These are phyloP conservation scores for Idaea dimidiata DNA, from an alignment of 2,888 invertebrate genomes.

Conservation along the genomic window DNA sequence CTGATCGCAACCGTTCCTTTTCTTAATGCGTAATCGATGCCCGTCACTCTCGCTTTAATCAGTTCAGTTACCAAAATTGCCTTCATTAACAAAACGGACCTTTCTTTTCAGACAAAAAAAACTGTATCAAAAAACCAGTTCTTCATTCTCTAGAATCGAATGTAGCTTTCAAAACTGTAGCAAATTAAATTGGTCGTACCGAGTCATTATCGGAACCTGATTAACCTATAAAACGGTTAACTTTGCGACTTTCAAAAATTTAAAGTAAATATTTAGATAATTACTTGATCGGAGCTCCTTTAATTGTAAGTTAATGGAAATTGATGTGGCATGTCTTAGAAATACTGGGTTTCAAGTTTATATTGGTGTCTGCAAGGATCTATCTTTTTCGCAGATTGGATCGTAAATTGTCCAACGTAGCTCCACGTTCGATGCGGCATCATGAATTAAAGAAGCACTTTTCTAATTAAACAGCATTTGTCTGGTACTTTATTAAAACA, in stretches of 20 bases:
- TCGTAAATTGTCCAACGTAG: conserved; percentile 39
- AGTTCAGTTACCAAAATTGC: conserved; percentile 61
- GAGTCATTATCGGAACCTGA: conserved; percentile 40
- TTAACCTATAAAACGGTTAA: conserved; percentile 28
- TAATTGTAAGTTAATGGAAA: conserved; percentile 35
- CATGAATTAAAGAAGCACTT: not conserved
- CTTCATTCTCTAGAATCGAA: conserved; percentile 51
- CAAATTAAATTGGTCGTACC: conserved; percentile 47
- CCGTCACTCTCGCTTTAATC: conserved; percentile 57
- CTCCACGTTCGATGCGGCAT: not conserved
- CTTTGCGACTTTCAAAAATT: not conserved
- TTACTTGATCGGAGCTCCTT: conserved; percentile 3
- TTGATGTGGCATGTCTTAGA: conserved; percentile 32
- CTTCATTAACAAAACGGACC: conserved; percentile 60
- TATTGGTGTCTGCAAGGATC: conserved; percentile 34
- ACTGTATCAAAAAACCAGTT: conserved; percentile 61
- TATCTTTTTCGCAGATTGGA: conserved; percentile 34
- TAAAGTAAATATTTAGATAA: not conserved
- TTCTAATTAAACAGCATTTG: conserved; percentile 1
- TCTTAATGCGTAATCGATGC: conserved; percentile 52
- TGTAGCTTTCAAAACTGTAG: conserved; percentile 52
- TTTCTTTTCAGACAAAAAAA: conserved; percentile 47
- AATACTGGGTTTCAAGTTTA: conserved; percentile 37
- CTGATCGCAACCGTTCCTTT: conserved; percentile 28
- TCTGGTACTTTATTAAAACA: not conserved